Conservation (phyloP, 1,140 invertebrate genomes). For the Aplysia californica region DNA sequence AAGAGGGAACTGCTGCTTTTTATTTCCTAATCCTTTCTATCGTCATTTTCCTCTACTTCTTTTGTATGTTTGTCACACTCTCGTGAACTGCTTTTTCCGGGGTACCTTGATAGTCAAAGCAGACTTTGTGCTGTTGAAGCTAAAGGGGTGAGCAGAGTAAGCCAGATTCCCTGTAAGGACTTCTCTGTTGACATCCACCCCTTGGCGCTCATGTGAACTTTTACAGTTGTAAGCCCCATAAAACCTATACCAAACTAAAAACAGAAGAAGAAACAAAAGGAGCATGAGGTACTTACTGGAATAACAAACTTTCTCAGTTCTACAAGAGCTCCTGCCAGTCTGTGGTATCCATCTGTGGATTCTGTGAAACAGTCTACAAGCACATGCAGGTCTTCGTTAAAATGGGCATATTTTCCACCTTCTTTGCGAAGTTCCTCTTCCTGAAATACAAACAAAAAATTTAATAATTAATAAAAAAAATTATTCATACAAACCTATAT, state of each 20-base stretch:
- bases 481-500: no score
- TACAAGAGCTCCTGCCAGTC: constrained; percentile 88
- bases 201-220: neutral
- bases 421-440: constrained; percentile 89
- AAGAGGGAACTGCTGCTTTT: no score
- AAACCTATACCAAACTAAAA: neutral
- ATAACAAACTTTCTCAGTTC: constrained; percentile 75
- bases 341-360: constrained; percentile 89
- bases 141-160: no score
- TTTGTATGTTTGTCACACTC: no score
- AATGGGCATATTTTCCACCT: constrained; percentile 91
- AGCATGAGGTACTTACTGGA: constrained; percentile 55
- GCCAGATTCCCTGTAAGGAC: no score
- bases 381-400: constrained; percentile 93
- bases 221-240: neutral
- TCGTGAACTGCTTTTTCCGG: no score
- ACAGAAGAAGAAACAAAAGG: neutral
- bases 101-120: no score
- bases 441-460: constrained; percentile 72
- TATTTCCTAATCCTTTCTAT: no score
- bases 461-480: no score
- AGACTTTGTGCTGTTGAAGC: neutral
- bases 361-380: constrained; percentile 90
- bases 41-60: no score
- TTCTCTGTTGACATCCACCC: no score